Conservation (phyloP, 2,797 vertebrate genomes). For the Clarias fuscus region DNA sequence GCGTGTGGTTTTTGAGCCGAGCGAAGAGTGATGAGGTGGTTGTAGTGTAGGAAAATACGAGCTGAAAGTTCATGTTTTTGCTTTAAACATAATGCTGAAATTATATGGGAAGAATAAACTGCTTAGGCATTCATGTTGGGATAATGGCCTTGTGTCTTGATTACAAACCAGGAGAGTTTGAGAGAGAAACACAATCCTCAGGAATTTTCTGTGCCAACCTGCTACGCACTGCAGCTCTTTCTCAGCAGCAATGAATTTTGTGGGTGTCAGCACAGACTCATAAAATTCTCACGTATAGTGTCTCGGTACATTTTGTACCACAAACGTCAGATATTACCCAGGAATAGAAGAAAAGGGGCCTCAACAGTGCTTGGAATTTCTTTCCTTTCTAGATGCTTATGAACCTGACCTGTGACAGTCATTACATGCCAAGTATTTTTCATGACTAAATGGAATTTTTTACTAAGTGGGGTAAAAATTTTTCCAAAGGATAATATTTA, state of each 20-base stretch:
- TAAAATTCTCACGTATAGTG: slow-evolving; percentile 52
- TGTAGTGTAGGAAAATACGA: slow-evolving; percentile 43
- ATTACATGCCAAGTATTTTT: slow-evolving; percentile 32
- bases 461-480: not conserved
- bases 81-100: slow-evolving; percentile 53
- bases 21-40: slow-evolving; percentile 48
- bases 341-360: slow-evolving; percentile 16
- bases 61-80: slow-evolving; percentile 49
- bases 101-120: slow-evolving; percentile 49
- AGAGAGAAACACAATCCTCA: slow-evolving; percentile 56
- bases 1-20: slow-evolving; percentile 15
- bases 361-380: slow-evolving; percentile 6
- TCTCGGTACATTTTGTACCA: slow-evolving; percentile 50
- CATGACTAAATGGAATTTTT: not conserved
- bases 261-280: slow-evolving; percentile 50
- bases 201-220: slow-evolving; percentile 50
- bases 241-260: slow-evolving; percentile 50
- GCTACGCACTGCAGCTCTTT: slow-evolving; percentile 46
- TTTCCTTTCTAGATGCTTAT: slow-evolving; percentile 36
- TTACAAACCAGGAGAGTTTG: slow-evolving; percentile 49
- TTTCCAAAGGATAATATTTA: not conserved
- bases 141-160: slow-evolving; percentile 51
- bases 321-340: slow-evolving; percentile 47
- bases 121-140: slow-evolving; percentile 50
- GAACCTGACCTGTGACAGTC: not conserved